A percentile compares a stretch with the other conserved stretches of the same genome.
These are phyloP conservation scores for Strigops habroptila DNA, from an alignment of 2,113 vertebrate genomes.

Conservation along the genomic window DNA sequence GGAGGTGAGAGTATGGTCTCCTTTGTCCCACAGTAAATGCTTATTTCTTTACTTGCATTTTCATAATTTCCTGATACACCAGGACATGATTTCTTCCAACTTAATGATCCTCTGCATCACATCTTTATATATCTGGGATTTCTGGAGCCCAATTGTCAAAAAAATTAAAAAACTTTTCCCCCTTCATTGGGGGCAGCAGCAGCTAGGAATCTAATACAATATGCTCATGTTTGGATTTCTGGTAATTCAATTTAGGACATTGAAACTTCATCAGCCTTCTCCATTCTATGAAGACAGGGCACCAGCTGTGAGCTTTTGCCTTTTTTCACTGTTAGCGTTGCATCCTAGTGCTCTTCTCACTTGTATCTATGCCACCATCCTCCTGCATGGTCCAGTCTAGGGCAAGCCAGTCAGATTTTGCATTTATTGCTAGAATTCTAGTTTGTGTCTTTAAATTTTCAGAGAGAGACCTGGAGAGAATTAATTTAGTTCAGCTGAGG, in stretches of 20 bases:
- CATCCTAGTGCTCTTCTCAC: background rate
- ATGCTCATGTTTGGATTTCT: background rate
- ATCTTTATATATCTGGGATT: background rate
- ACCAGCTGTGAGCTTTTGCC: background rate
- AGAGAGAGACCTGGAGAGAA: background rate
- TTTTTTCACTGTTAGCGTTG: background rate
- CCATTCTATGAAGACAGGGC: background rate
- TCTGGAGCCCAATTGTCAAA: background rate
- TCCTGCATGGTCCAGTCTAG: background rate
- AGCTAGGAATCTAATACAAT: background rate
- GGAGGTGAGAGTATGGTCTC: background rate
- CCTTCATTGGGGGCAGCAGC: background rate
- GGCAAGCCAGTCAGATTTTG: background rate
- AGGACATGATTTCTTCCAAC: background rate
- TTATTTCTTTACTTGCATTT: background rate
- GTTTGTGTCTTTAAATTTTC: slow-evolving; percentile 2
- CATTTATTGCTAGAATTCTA: background rate
- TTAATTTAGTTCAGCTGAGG: slow-evolving; percentile 20
- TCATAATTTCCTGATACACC: background rate
- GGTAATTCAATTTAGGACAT: background rate
- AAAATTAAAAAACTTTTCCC: background rate
- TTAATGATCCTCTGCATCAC: background rate
- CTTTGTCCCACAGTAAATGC: background rate
- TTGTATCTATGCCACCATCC: background rate
- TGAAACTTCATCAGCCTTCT: slow-evolving; percentile 6